phyloP scores from a whole-genome alignment of 1,140 invertebrate species.

The Trichonephila clavata region DNA sequence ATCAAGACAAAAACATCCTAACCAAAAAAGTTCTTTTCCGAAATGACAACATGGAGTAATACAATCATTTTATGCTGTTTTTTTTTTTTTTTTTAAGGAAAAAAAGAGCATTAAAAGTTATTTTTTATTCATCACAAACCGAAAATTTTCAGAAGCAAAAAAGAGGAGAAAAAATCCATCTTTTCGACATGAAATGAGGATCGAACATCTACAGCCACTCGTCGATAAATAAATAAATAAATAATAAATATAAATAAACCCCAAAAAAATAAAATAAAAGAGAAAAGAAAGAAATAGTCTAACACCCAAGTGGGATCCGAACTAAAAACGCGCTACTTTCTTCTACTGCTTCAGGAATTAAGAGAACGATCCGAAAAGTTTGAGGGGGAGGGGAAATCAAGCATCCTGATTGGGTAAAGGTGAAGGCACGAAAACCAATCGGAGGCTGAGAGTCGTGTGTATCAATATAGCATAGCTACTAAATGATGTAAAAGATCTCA shows the following conservation, averaged over 20 bases:
- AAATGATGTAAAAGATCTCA: conserved; percentile 74
- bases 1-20: too few relatives aligned
- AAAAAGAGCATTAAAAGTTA: conserved; percentile 45
- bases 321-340: conserved; percentile 49
- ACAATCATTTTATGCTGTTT: neutral
- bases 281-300: conserved; percentile 30
- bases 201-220: neutral
- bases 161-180: conserved; percentile 25
- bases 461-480: conserved; percentile 74
- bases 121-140: conserved; percentile 46
- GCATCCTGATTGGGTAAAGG: conserved; percentile 63
- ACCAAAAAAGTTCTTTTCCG: too few relatives aligned
- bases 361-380: conserved; percentile 70
- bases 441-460: conserved; percentile 32
- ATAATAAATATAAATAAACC: conserved; percentile 30
- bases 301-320: conserved; percentile 41
- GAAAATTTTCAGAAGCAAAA: neutral
- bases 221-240: conserved; percentile 57
- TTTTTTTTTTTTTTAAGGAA: neutral
- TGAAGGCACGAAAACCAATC: conserved; percentile 66
- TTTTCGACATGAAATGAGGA: conserved; percentile 35
- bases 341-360: conserved; percentile 59
- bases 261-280: conserved; percentile 11
- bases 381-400: conserved; percentile 37
- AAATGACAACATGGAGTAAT: neutral